Percentiles rank a stretch among this genome's conserved stretches.
phyloP scores from a whole-genome alignment of 2,888 invertebrate species.

The Metalampra italica region DNA sequence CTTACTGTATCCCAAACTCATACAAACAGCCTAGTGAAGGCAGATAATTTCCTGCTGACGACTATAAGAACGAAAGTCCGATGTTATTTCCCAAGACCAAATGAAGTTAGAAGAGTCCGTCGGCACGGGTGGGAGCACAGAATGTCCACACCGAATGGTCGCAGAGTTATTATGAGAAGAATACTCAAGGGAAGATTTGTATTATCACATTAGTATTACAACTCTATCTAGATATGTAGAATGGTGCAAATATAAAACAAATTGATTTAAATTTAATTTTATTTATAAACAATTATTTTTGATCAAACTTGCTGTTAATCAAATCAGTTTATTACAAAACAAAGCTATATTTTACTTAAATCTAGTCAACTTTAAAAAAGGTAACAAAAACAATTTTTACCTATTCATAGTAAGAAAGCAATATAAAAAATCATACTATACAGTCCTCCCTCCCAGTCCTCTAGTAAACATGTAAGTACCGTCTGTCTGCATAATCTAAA shows the following conservation, averaged over 20 bases:
- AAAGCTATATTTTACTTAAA: constrained; percentile 6
- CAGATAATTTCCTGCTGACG: constrained; percentile 46
- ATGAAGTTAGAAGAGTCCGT: constrained; percentile 83
- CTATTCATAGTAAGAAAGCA: no score
- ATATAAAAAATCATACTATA: no score
- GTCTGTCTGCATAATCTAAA: no score
- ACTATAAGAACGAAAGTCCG: constrained; percentile 75
- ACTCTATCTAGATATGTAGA: constrained; percentile 5
- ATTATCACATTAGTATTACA: constrained; percentile 79
- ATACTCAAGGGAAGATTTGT: constrained; percentile 86
- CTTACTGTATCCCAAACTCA: constrained; percentile 33
- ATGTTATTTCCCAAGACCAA: constrained; percentile 86
- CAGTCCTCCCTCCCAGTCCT: no score
- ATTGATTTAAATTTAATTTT: constrained; percentile 5
- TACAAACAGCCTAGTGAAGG: constrained; percentile 39
- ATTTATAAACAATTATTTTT: constrained; percentile 7
- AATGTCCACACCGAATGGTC: constrained; percentile 83
- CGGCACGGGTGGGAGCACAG: constrained; percentile 84
- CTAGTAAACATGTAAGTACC: no score
- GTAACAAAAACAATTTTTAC: constrained; percentile 1
- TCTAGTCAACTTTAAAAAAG: constrained; percentile 8
- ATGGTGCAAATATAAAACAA: constrained; percentile 3
- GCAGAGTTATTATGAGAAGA: constrained; percentile 85
- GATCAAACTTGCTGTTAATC: not conserved
- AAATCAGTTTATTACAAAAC: constrained; percentile 2